Conservation (phyloP, 92 coral and sea anemone genomes). For the Zoanthus sociatus region DNA sequence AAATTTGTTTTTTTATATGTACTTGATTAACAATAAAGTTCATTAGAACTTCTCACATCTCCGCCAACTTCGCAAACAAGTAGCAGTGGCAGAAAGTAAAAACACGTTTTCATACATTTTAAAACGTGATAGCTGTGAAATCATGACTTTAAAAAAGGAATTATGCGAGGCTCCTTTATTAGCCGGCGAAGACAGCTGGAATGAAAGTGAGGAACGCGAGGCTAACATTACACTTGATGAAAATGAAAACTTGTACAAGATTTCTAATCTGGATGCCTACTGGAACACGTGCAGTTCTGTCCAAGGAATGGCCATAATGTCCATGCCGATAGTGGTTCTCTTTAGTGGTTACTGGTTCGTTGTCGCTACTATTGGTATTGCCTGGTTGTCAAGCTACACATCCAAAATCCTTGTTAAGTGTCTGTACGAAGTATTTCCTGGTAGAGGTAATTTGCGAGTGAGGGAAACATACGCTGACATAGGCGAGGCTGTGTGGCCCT, state of each 20-base stretch:
- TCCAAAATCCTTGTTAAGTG: constrained; percentile 69
- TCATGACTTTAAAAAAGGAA: constrained; percentile 23
- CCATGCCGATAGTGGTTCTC: constrained; percentile 72
- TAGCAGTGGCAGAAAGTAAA: not conserved
- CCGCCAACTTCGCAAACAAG: not conserved
- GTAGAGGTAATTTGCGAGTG: constrained; percentile 52
- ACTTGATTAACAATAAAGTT: not conserved
- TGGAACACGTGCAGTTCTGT: constrained; percentile 87
- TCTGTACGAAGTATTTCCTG: constrained; percentile 67
- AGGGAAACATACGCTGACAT: constrained; percentile 75
- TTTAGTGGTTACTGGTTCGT: constrained; percentile 76
- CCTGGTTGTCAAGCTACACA: constrained; percentile 67
- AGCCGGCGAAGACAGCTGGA: not conserved
- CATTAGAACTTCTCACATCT: not conserved
- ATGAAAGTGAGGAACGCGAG: not conserved
- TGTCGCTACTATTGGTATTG: constrained; percentile 62
- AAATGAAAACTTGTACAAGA: constrained; percentile 63
- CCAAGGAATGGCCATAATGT: constrained; percentile 70
- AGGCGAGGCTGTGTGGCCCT: constrained; percentile 84
- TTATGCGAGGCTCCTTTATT: not conserved
- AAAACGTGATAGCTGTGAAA: constrained; percentile 22
- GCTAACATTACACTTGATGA: constrained; percentile 23
- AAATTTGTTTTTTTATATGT: not conserved
- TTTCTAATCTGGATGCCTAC: constrained; percentile 75
- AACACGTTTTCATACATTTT: constrained; percentile 1